Conservation (phyloP, 1,140 invertebrate species). For the Cotesia typhae region DNA sequence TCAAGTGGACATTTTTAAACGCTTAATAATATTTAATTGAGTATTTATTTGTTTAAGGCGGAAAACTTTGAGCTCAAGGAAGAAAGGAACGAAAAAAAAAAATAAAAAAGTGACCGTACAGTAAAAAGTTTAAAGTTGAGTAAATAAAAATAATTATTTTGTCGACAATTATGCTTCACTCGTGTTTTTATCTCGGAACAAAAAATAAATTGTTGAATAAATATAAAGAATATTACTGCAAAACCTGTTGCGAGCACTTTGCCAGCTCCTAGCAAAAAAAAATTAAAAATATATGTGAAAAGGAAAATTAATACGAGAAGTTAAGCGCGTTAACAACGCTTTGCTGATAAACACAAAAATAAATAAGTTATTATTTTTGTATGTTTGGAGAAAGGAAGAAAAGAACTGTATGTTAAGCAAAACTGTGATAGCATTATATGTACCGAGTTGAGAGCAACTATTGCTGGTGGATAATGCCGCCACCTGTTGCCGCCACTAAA, state of each 20-base stretch:
- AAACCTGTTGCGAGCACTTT: slow-evolving; percentile 45
- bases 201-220: too few relatives aligned
- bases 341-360: too few relatives aligned
- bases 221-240: slow-evolving; percentile 14
- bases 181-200: too few relatives aligned
- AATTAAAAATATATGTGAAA: slow-evolving; percentile 10
- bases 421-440: neutral
- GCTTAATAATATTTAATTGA: slow-evolving; percentile 8
- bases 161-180: too few relatives aligned
- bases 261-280: neutral
- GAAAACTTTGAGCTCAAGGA: too few relatives aligned
- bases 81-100: too few relatives aligned
- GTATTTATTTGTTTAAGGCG: neutral
- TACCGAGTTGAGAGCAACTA: slow-evolving; percentile 8
- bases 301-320: slow-evolving; percentile 16
- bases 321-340: slow-evolving; percentile 31
- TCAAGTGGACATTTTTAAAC: neutral
- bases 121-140: too few relatives aligned
- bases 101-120: too few relatives aligned
- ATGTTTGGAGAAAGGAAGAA: too few relatives aligned
- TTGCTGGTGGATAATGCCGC: slow-evolving; percentile 35
- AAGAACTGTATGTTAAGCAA: neutral
- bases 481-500: slow-evolving; percentile 33
- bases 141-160: too few relatives aligned
- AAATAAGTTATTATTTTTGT: too few relatives aligned